These are phyloP conservation scores for Eristalis pertinax DNA, from an alignment of 2,888 invertebrate genomes.

Conservation along the genomic window DNA sequence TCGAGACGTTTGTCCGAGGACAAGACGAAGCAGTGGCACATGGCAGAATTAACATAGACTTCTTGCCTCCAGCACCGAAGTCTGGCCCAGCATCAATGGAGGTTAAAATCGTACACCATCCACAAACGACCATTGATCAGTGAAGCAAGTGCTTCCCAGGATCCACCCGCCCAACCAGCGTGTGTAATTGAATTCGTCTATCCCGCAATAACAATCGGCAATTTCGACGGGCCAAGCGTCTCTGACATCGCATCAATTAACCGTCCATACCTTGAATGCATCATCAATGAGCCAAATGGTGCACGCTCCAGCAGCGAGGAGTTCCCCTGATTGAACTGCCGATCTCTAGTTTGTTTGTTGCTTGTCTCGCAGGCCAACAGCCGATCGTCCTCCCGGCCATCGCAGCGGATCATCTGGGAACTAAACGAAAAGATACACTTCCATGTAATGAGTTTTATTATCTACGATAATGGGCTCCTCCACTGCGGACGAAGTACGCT, in stretches of 20 bases:
- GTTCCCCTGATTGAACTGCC: neutral
- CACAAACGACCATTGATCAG: neutral
- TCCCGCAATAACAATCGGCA: neutral
- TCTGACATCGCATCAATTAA: neutral
- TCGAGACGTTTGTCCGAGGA: no score
- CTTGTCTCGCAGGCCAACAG: neutral
- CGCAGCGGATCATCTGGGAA: neutral
- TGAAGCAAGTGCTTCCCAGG: neutral
- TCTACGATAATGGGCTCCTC: slow-evolving; percentile 64
- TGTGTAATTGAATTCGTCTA: neutral
- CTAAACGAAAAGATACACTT: slow-evolving; percentile 37
- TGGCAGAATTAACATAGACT: no score
- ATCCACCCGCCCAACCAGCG: neutral
- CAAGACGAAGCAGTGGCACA: no score
- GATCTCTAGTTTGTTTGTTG: neutral
- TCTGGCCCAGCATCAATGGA: no score
- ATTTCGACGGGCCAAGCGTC: neutral
- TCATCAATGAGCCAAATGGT: neutral
- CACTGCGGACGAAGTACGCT: neutral
- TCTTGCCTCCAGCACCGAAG: no score
- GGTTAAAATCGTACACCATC: no score
- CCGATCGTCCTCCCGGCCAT: neutral
- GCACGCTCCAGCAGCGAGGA: neutral
- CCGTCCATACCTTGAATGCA: neutral
- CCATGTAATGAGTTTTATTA: slow-evolving; percentile 68